Conservation (phyloP, 2,888 invertebrate species). For the Cyclophora punctaria region DNA sequence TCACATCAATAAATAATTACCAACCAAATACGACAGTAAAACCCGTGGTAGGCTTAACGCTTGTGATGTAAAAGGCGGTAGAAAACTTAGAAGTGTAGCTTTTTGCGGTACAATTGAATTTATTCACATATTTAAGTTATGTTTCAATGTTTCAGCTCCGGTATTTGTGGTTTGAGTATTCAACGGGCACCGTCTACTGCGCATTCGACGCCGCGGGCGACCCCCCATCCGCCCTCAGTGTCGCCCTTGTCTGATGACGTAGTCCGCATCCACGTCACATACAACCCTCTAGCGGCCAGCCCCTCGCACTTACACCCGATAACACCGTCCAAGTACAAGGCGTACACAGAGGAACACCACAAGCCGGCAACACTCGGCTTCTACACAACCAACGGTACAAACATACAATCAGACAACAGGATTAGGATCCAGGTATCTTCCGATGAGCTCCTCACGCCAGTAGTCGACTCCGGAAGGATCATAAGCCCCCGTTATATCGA, state of each 20-base stretch:
- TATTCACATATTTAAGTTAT: not conserved
- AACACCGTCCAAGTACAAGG: slow-evolving; percentile 55
- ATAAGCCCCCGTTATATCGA: slow-evolving; percentile 56
- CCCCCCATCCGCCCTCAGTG: slow-evolving; percentile 77
- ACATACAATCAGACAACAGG: slow-evolving; percentile 77
- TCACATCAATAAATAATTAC: too few species aligned
- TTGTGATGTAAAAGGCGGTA: too few species aligned
- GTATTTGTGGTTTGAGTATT: slow-evolving; percentile 67
- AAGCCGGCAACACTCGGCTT: slow-evolving; percentile 60
- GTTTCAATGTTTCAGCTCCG: slow-evolving; percentile 48
- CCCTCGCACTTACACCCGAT: slow-evolving; percentile 69
- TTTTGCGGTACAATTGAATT: too few species aligned
- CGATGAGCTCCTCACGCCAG: slow-evolving; percentile 79
- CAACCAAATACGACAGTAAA: too few species aligned
- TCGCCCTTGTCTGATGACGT: slow-evolving; percentile 79
- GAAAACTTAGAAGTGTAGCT: too few species aligned
- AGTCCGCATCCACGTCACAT: slow-evolving; percentile 86
- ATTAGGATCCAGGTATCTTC: slow-evolving; percentile 83
- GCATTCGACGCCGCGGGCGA: slow-evolving; percentile 79
- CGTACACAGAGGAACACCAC: slow-evolving; percentile 51
- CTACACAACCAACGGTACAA: slow-evolving; percentile 74
- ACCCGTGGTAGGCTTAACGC: too few species aligned
- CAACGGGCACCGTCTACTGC: slow-evolving; percentile 71
- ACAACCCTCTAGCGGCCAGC: slow-evolving; percentile 73
- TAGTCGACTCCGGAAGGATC: slow-evolving; percentile 76